phyloP scores from a whole-genome alignment of 2,888 invertebrate species.

The Tenthredo livida region DNA sequence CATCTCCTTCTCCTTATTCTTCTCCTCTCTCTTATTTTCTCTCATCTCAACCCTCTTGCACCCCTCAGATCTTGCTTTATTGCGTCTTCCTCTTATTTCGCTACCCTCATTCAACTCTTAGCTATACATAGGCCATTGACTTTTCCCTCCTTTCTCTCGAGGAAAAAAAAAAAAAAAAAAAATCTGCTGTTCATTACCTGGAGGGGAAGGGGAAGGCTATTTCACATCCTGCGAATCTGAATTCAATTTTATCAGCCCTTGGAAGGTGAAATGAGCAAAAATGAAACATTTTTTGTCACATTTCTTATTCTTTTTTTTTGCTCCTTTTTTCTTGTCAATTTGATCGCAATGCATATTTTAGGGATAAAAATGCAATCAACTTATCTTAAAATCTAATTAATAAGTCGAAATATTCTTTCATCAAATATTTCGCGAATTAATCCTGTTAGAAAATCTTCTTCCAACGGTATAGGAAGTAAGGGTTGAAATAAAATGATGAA shows the following conservation, averaged over 20 bases:
- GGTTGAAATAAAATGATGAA: constrained; percentile 4
- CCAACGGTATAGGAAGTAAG: neutral
- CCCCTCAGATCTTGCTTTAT: constrained; percentile 42
- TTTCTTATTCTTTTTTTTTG: neutral
- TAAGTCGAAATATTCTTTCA: neutral
- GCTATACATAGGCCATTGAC: neutral
- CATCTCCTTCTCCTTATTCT: constrained; percentile 5
- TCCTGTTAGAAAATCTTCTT: neutral
- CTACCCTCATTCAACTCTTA: constrained; percentile 19
- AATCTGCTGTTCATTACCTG: neutral
- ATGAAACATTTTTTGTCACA: neutral
- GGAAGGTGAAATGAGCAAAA: neutral
- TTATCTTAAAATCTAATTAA: neutral
- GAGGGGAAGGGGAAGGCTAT: neutral
- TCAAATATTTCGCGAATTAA: neutral
- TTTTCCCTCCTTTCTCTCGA: neutral
- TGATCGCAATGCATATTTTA: neutral
- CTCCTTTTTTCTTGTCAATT: neutral
- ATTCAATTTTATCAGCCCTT: neutral
- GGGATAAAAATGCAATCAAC: neutral
- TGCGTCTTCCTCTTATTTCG: constrained; percentile 49
- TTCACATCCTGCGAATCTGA: neutral
- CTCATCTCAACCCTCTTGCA: constrained; percentile 33
- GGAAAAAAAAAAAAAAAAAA: neutral
- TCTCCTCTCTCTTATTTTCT: constrained; percentile 1